Base-by-base conservation (phyloP, 2,797 vertebrate species). In the Clamator glandarius region DNA sequence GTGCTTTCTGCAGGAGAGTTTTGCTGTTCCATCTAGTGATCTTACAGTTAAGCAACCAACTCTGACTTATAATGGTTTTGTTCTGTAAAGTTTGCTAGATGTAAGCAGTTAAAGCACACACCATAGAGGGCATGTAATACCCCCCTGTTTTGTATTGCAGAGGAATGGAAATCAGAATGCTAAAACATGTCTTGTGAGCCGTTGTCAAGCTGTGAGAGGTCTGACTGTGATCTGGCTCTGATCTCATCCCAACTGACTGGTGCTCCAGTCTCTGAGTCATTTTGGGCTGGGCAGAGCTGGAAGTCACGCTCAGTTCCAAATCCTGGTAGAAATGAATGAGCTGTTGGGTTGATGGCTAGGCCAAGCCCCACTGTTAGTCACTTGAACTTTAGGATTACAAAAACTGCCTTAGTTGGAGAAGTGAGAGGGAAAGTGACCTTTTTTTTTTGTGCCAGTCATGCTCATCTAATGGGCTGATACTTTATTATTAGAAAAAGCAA, bases 231-330 rank as follows among this genome's bases (percentile, higher is more conserved):
- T 75, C 41, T 74, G 68, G 44, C 82, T 66, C 66, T 93, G 72
- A 70, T 92, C 59, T 94, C 84, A 72, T 67, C 48, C 85, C 88
- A 50, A 42, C 51, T 88, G 66, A 66, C 73, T 63, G 20, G 28
- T 46, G 77, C 92, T 91, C 46, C 64, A 51, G 11, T 94, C 90
- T 85, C 67, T 55, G 58, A 96, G 52, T 68, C 51, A 80, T 90
- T 91, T 93, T 66, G 77, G 94, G 70, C 87, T 94, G 87, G 64
- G 77, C 73, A 89, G 96, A 95, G 89, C 69, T 83, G 89, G 82
- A 87, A 93, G 85, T 69, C 74, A 14, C 82, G 29, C 88, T 84
- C 12, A 7, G 26, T 86, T 93, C 41, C 63, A 90, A 39, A 64
- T 86, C 84, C 64, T 62, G 54, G 50, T 61, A 84, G 69, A 90